phyloP scores from a whole-genome alignment of 2,113 vertebrate genomes.

The Acanthochromis polyacanthus region DNA sequence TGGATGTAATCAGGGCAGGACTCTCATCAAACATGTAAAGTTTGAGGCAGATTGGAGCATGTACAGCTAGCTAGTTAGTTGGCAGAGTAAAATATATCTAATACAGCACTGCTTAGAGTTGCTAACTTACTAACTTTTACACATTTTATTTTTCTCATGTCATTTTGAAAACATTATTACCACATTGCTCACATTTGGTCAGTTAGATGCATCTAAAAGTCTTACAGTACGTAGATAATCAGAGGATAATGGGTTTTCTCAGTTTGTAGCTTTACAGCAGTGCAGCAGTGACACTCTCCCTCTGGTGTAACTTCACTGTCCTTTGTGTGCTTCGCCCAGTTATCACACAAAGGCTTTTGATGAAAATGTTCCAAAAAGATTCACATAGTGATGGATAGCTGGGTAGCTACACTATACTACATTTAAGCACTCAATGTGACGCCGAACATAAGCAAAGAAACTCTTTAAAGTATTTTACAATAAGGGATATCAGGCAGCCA shows the following conservation, averaged over 20 bases:
- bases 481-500: neutral
- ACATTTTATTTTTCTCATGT: too few relatives aligned
- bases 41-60: too few relatives aligned
- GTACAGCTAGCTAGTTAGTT: too few relatives aligned
- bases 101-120: too few relatives aligned
- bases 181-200: too few relatives aligned
- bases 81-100: too few relatives aligned
- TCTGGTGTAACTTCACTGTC: constrained; percentile 11
- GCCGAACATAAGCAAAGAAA: neutral
- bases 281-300: constrained; percentile 20
- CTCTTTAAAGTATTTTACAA: neutral
- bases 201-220: too few relatives aligned
- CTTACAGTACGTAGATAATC: too few relatives aligned
- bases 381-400: constrained; percentile 4
- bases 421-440: neutral
- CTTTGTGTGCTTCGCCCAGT: constrained; percentile 35
- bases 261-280: constrained; percentile 6
- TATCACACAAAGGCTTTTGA: constrained; percentile 42
- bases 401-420: neutral
- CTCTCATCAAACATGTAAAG: too few relatives aligned
- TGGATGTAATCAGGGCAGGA: too few relatives aligned
- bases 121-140: too few relatives aligned
- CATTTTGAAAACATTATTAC: too few relatives aligned
- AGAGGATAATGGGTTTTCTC: neutral
- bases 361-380: constrained; percentile 34